A percentile compares a stretch with the other conserved stretches of the same genome.
Conservation (phyloP, 2,888 invertebrate genomes). For the Lysandra coridon region DNA sequence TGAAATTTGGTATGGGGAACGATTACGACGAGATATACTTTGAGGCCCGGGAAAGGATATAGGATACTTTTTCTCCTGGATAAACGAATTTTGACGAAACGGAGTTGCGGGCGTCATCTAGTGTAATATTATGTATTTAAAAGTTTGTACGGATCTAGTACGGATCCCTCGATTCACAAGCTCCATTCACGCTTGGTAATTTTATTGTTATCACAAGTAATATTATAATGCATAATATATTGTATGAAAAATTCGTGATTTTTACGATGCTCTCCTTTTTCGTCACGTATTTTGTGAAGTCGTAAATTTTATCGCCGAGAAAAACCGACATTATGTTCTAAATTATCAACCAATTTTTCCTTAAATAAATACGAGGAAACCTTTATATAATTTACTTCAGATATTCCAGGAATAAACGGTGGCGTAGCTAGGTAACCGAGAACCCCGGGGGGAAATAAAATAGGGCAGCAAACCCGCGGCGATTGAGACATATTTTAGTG, state of each 20-base stretch:
- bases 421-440: too few relatives aligned
- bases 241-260: neutral
- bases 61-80: too few relatives aligned
- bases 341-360: neutral
- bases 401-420: neutral
- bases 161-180: neutral
- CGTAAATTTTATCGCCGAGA: slow-evolving; percentile 8
- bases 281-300: neutral
- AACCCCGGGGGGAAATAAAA: neutral
- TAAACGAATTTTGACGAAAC: too few relatives aligned
- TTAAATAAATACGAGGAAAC: neutral
- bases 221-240: neutral
- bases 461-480: neutral
- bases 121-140: neutral
- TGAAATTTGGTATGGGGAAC: too few relatives aligned
- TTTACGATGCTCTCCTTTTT: neutral
- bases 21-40: too few relatives aligned
- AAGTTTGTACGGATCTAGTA: neutral
- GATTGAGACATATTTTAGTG: neutral
- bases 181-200: neutral
- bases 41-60: too few relatives aligned
- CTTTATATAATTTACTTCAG: neutral
- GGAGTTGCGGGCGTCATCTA: too few relatives aligned
- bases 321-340: neutral
- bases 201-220: neutral